A percentile compares a stretch with the other conserved stretches of the same genome.
These are phyloP conservation scores for Dicyrtoma fusca DNA, from an alignment of 2,888 invertebrate genomes.

Conservation along the genomic window DNA sequence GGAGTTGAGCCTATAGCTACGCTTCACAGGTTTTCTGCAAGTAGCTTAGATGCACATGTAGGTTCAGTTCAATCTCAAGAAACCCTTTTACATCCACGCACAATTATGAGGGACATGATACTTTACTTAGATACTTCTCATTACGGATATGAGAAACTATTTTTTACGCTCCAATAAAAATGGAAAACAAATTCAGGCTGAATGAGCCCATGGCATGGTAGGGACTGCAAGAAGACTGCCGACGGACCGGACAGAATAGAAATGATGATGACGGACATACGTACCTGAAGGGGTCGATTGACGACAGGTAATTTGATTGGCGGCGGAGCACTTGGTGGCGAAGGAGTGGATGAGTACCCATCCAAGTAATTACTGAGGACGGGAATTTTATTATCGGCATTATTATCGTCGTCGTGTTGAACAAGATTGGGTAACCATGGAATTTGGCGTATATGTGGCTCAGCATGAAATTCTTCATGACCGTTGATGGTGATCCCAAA, in stretches of 20 bases:
- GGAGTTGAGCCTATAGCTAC: too few relatives aligned
- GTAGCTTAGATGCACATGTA: too few relatives aligned
- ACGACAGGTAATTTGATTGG: slow-evolving; percentile 45
- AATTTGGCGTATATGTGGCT: slow-evolving; percentile 39
- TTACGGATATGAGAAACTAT: not conserved
- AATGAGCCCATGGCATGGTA: too few relatives aligned
- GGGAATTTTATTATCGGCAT: slow-evolving; percentile 44
- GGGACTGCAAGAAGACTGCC: not conserved
- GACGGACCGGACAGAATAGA: not conserved
- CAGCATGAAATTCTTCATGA: slow-evolving; percentile 38
- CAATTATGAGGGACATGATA: too few relatives aligned
- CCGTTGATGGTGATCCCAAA: slow-evolving; percentile 36
- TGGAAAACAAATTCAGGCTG: not conserved
- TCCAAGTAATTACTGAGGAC: slow-evolving; percentile 35
- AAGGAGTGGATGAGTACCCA: slow-evolving; percentile 9
- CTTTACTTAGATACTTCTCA: too few relatives aligned
- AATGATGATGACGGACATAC: not conserved
- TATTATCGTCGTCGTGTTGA: slow-evolving; percentile 39
- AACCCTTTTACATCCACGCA: too few relatives aligned
- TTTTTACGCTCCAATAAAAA: not conserved
- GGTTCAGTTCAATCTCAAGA: too few relatives aligned
- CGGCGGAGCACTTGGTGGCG: slow-evolving; percentile 21
- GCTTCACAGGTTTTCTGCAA: too few relatives aligned
- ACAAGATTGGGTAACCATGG: slow-evolving; percentile 33
- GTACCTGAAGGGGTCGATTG: slow-evolving; percentile 49